Conservation (phyloP, 1,140 invertebrate genomes). For the Papilio glaucus region DNA sequence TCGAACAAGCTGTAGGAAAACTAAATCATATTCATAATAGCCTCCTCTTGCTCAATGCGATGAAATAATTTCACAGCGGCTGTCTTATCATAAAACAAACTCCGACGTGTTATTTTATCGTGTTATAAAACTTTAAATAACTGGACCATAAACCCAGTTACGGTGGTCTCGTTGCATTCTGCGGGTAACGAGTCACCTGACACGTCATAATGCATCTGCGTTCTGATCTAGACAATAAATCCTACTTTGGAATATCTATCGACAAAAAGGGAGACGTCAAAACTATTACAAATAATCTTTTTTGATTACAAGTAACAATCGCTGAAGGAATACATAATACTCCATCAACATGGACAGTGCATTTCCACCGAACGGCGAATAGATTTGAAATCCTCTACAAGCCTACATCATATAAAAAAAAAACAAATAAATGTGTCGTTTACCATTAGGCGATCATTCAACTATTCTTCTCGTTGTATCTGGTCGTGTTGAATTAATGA, state of each 20-base stretch:
- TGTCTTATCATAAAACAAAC: slow-evolving; percentile 42
- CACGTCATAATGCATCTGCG: slow-evolving; percentile 2
- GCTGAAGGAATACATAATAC: too few species aligned
- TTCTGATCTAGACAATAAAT: slow-evolving; percentile 19
- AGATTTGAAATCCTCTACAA: too few species aligned
- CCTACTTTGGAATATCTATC: neutral
- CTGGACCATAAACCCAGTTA: slow-evolving; percentile 43
- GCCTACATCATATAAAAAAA: too few species aligned
- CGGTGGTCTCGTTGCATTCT: slow-evolving; percentile 38
- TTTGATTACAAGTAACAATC: too few species aligned
- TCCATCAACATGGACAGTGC: too few species aligned
- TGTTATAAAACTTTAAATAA: slow-evolving; percentile 43
- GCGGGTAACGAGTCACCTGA: slow-evolving; percentile 30
- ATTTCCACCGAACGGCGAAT: too few species aligned
- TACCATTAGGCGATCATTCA: too few species aligned
- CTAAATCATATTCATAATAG: slow-evolving; percentile 14
- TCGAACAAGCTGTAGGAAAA: neutral
- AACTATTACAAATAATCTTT: slow-evolving; percentile 6
- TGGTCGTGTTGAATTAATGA: too few species aligned
- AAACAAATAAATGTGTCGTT: too few species aligned
- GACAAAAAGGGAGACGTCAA: slow-evolving; percentile 10
- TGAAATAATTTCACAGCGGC: neutral
- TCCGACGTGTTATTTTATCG: slow-evolving; percentile 40
- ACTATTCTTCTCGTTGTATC: too few species aligned
- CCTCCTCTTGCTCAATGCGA: slow-evolving; percentile 19